Evolutionary conservation across 1,140 invertebrate genomes (phyloP).

Genomic region (Trinorchestia longiramus): DNA sequence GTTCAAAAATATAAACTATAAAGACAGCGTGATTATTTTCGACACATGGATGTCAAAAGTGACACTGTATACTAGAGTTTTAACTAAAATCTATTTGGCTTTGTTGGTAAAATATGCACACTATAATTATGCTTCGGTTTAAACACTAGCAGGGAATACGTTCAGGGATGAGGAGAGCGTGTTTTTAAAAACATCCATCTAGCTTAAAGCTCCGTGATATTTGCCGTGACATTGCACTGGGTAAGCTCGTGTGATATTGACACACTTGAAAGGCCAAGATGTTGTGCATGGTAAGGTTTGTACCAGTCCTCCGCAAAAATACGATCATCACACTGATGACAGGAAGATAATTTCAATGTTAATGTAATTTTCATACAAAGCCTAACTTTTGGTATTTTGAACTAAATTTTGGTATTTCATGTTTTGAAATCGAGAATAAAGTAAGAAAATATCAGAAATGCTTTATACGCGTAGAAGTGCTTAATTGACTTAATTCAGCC

Average conservation of each 20-base stretch:
- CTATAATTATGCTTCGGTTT: not conserved
- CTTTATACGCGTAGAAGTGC: too few species aligned
- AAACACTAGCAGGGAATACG: not conserved
- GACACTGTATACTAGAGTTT: too few species aligned
- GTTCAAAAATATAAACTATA: too few species aligned
- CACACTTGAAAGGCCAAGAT: not conserved
- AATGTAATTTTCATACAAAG: not conserved
- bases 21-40: too few species aligned
- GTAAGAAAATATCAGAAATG: too few species aligned
- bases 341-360: too few species aligned
- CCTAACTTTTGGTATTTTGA: not conserved
- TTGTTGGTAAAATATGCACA: too few species aligned
- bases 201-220: not conserved
- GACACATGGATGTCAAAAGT: too few species aligned
- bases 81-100: too few species aligned
- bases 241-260: not conserved
- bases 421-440: too few species aligned
- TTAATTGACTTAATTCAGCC: too few species aligned
- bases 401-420: not conserved
- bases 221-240: not conserved
- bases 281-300: not conserved
- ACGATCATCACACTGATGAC: too few species aligned
- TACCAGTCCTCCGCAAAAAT: not conserved
- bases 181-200: not conserved
- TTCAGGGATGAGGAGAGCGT: not conserved